Evolutionary conservation across 2,797 vertebrate species (phyloP), one percentile per base, ranked within the genome.

Genomic region (Sphenodon punctatus): DNA sequence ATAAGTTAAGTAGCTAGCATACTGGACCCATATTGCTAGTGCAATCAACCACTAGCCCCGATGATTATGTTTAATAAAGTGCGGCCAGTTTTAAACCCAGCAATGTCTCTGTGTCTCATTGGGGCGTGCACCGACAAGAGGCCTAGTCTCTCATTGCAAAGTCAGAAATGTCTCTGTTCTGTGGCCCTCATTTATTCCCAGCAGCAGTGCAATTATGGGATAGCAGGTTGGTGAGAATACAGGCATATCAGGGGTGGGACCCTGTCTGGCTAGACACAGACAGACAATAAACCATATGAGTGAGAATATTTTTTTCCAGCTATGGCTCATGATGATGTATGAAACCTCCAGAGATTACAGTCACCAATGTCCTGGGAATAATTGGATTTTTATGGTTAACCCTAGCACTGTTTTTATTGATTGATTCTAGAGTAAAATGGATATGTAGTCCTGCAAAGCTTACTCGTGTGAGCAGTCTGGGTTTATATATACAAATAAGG

Each of bases 381-480:
- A 91, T 91, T 90, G 78, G 77, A 89, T 89, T 89, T 88, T 89
- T 87, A 89, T 85, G 67, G 77, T 75, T 90, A 83, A 82, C 45
- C 82, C 85, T 72, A 85, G 76, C 46, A 86, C 61, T 68, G 60
- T 51, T 92, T 91, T 86, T 79, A 78, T 78, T 86, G 92, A 86
- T 84, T 87, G 75, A 71, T 75, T 92, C 89, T 81, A 86, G 60
- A 73, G 67, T 87, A 90, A 88, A 88, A 84, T 90, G 89, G 60
- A 76, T 78, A 89, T 90, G 63, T 81, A 87, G 34, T 61, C 25
- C 36, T 55, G 55, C 34, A 79, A 78, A 68, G 41, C 61, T 46
- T 27, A 13, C 41, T 83, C 30, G 64, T 43, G 49, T 69, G 53
- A 22, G 48, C 2, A 34, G n/a, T 30, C 41, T 73, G 16, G 2